Evolutionary conservation across 2,797 vertebrate species (phyloP).

Genomic region (Rachycentron canadum): DNA sequence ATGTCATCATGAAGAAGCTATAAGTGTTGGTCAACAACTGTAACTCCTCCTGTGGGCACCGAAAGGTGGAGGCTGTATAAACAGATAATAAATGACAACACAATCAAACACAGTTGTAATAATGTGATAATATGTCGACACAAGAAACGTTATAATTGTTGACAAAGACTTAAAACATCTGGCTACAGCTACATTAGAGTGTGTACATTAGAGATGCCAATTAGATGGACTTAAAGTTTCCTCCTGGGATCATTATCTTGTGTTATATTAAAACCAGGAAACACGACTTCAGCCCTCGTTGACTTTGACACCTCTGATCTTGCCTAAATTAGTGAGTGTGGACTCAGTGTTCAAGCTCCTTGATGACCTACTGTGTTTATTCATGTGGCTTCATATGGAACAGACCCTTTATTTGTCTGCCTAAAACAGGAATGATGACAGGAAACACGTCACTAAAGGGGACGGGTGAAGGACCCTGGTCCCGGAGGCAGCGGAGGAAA

Average conservation of each 20-base stretch:
- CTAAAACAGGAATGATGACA: background rate
- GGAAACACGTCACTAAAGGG: background rate
- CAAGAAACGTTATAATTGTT: background rate
- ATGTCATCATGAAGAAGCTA: background rate
- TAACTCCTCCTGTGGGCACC: no score
- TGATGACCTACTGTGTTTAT: background rate
- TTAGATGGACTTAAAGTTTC: background rate
- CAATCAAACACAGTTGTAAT: background rate
- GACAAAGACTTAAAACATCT: background rate
- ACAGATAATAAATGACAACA: background rate
- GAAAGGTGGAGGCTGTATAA: background rate
- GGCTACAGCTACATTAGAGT: background rate
- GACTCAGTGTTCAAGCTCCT: constrained; percentile 17
- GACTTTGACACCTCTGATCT: constrained; percentile 36
- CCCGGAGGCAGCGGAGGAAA: background rate
- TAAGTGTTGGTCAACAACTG: background rate
- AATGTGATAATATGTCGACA: background rate
- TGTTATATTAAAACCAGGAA: constrained; percentile 11
- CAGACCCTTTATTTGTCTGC: background rate
- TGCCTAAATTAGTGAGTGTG: constrained; percentile 21
- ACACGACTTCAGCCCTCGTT: constrained; percentile 21
- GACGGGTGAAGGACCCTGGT: no score
- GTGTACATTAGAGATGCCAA: background rate
- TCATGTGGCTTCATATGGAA: background rate
- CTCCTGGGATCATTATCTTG: constrained; percentile 1